Base-by-base conservation (phyloP, 2,797 vertebrate species). In the Ficedula albicollis region DNA sequence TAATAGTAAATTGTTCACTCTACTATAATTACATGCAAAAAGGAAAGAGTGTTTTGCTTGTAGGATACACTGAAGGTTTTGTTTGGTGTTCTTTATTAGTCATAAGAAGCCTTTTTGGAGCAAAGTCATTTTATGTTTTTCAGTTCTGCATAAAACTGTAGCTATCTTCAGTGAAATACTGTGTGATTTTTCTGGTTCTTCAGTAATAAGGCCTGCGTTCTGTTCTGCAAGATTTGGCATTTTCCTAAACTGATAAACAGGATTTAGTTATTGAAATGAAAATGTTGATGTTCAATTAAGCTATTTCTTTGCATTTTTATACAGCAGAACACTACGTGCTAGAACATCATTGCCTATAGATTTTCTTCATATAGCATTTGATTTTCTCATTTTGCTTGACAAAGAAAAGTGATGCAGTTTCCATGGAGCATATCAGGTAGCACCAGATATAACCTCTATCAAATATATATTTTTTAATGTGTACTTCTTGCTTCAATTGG, bases 231-330 rank as follows among this genome's bases (percentile, higher is more conserved):
- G 83, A 73, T 84, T 51, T 85, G 43, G 20, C 5, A 6, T 69
- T 92, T 95, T 81, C 55, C 54, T 92, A 55, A 69, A 66, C 27
- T 76, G 56, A 70, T 43, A 85, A 69, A 79, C 30, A 41, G 49
- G 22, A 30, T 75, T 82, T 72, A 90, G 56, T 46, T 80, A 89
- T 51, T 77, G 30, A 96, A 95, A 75, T 81, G 43, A 87, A 95
- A 87, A 92, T 6, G 7, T 23, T 63, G 30, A 59, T 52, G 34
- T 58, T 88, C 76, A 89, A 89, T 77, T 34, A 66, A 88, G 55
- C 25, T 51, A 51, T 68, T 77, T 67, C 41, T 51, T 73, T 63
- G n/a, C 51, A n/a, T 64, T 86, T 87, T 80, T 84, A 54, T 59
- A 64, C 41, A 93, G 32, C 27, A 69, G 55, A 74, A 74, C 60